Evolutionary conservation across 2,888 invertebrate species (phyloP).

Genomic region (Griposia aprilina): DNA sequence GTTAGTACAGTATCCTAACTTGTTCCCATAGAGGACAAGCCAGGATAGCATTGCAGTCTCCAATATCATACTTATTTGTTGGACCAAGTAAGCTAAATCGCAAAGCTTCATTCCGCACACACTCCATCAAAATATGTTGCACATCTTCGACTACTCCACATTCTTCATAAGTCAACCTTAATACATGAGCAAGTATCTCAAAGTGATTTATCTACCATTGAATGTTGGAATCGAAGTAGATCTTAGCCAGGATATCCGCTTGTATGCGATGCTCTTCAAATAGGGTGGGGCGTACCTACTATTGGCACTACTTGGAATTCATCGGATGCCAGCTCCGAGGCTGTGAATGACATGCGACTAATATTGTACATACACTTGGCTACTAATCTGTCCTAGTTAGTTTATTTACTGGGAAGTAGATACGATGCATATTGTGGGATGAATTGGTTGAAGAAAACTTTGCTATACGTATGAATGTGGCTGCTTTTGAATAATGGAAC

Average conservation of each 20-base stretch:
- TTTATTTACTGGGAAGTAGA: conserved; percentile 22
- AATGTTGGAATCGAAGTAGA: conserved; percentile 9
- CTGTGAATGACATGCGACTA: conserved; percentile 39
- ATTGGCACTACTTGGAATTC: conserved; percentile 24
- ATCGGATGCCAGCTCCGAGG: conserved; percentile 32
- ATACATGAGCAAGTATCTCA: not conserved
- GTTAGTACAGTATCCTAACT: no score
- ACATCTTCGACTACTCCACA: no score
- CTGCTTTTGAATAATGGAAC: not conserved
- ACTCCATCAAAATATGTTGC: no score
- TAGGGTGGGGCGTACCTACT: conserved; percentile 13
- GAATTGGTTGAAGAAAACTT: not conserved
- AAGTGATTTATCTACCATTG: not conserved
- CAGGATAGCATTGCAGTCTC: no score
- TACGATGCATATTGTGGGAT: not conserved
- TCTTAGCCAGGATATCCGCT: conserved; percentile 28
- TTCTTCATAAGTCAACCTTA: not conserved
- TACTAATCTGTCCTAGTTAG: conserved; percentile 26
- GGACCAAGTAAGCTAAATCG: no score
- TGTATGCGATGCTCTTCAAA: conserved; percentile 23
- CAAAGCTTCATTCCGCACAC: no score
- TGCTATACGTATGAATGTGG: not conserved
- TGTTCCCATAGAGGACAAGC: no score
- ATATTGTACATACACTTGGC: conserved; percentile 45
- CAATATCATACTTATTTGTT: no score